Conservation (phyloP, 2,113 vertebrate species). For the Ophthalmolycus amberensis region DNA sequence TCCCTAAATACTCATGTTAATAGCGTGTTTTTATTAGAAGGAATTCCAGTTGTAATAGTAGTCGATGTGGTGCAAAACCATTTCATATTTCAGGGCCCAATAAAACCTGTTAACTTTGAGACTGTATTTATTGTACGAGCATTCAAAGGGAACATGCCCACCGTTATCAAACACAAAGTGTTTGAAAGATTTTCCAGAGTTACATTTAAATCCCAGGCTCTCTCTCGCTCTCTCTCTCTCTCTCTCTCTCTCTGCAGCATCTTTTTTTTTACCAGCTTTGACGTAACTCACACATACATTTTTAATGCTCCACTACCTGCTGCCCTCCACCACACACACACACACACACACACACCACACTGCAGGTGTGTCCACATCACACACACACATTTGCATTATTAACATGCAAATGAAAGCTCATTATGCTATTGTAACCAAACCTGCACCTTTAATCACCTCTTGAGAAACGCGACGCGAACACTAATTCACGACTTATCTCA, state of each 20-base stretch:
- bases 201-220: conserved; percentile 35
- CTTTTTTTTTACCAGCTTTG: conserved; percentile 62
- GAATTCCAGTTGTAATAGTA: not conserved
- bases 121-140: not conserved
- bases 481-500: conserved; percentile 15
- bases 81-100: not conserved
- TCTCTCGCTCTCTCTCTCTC: conserved; percentile 3
- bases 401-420: conserved; percentile 6
- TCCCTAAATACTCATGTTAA: not conserved
- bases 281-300: conserved; percentile 74
- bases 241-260: conserved; percentile 55
- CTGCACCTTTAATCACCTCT: conserved; percentile 2
- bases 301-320: conserved; percentile 69
- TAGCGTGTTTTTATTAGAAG: not conserved
- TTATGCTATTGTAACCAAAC: not conserved
- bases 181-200: conserved; percentile 12
- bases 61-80: not conserved
- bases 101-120: not conserved
- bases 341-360: conserved; percentile 4
- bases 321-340: conserved; percentile 30
- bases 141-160: conserved; percentile 18
- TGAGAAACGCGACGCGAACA: not conserved
- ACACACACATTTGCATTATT: conserved; percentile 11
- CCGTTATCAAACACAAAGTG: conserved; percentile 4
- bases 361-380: not conserved